A percentile compares a stretch with the other conserved stretches of the same genome.
phyloP scores from a whole-genome alignment of 1,140 invertebrate species.

The Fopius arisanus region DNA sequence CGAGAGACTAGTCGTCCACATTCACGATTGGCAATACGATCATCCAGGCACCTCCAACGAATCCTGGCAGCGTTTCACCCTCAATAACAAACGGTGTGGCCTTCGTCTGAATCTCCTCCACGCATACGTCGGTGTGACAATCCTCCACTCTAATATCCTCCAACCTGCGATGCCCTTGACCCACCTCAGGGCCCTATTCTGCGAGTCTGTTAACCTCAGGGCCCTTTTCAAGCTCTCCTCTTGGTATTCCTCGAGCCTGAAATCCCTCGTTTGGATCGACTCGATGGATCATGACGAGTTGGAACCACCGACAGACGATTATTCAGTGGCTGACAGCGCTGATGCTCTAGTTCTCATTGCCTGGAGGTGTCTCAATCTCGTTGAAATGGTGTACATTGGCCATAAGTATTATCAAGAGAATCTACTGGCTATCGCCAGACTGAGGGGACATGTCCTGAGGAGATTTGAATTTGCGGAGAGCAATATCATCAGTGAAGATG shows the following conservation, averaged over 20 bases:
- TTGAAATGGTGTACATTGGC: conserved; percentile 71
- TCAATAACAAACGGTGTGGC: conserved; percentile 68
- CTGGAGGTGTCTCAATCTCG: conserved; percentile 76
- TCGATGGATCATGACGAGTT: conserved; percentile 58
- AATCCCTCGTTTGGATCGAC: conserved; percentile 77
- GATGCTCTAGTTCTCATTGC: conserved; percentile 80
- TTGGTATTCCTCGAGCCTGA: conserved; percentile 70
- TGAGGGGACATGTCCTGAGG: conserved; percentile 70
- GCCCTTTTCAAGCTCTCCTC: conserved; percentile 68
- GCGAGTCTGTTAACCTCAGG: conserved; percentile 70
- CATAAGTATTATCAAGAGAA: conserved; percentile 72
- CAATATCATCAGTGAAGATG: conserved; percentile 55
- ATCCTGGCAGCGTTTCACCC: conserved; percentile 71
- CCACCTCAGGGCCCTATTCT: conserved; percentile 79
- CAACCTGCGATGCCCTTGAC: conserved; percentile 76
- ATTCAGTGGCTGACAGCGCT: conserved; percentile 54
- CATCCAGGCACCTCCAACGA: conserved; percentile 71
- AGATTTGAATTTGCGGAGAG: conserved; percentile 71
- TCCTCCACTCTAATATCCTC: conserved; percentile 71
- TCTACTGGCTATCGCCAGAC: conserved; percentile 74
- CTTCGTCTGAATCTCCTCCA: conserved; percentile 78
- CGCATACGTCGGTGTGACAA: conserved; percentile 73
- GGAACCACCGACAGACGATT: conserved; percentile 44
- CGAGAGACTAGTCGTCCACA: conserved; percentile 72
- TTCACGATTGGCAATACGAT: conserved; percentile 73